These are phyloP conservation scores for Ceyx melanurus DNA, from an alignment of 2,113 vertebrate species.

Conservation along the genomic window DNA sequence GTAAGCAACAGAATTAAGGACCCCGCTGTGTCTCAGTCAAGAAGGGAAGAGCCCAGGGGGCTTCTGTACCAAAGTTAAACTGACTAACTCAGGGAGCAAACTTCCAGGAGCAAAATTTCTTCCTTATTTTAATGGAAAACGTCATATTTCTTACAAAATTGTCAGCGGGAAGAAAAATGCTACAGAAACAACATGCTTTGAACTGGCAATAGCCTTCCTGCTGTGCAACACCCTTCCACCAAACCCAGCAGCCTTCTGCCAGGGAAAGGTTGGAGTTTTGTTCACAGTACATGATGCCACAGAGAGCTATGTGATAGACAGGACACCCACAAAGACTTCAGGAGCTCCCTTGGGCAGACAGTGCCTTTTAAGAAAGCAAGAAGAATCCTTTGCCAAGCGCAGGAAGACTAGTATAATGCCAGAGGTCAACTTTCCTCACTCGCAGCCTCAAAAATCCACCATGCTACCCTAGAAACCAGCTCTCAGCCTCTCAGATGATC, in stretches of 20 bases:
- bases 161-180: neutral
- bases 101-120: neutral
- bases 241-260: neutral
- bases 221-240: accelerated
- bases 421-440: neutral
- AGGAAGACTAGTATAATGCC: neutral
- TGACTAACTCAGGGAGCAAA: neutral
- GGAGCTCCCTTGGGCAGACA: neutral
- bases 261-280: neutral
- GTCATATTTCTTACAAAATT: neutral
- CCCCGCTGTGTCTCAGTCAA: neutral
- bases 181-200: neutral
- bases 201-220: neutral
- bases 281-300: neutral
- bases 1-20: neutral
- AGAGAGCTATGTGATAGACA: neutral
- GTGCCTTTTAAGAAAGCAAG: no score
- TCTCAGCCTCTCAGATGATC: neutral
- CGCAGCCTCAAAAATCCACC: neutral
- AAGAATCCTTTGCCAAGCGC: neutral
- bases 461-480: neutral
- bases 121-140: neutral
- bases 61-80: neutral
- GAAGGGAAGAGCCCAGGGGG: neutral
- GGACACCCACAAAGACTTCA: neutral